Conservation (phyloP, 2,797 vertebrate species). For the Borostomias antarcticus region DNA sequence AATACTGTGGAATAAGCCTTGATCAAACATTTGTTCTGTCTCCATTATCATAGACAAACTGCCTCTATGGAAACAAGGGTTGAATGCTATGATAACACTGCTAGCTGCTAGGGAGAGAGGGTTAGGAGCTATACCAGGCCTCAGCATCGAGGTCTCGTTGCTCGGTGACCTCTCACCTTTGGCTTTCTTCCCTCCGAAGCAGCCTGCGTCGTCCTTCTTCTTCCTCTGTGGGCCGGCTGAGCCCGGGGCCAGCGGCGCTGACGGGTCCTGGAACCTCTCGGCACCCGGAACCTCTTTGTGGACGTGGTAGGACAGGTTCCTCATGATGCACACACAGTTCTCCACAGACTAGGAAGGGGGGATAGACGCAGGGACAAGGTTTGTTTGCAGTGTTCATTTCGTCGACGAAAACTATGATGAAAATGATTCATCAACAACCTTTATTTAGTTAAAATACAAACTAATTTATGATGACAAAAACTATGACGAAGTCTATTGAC, state of each 20-base stretch:
- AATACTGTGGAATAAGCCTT: background rate
- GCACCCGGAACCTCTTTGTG: conserved; percentile 98
- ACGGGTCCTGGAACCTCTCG: conserved; percentile 89
- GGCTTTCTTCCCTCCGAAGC: conserved; percentile 96
- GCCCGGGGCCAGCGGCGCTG: conserved; percentile 74
- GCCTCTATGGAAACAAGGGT: background rate
- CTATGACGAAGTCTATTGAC: too few relatives aligned
- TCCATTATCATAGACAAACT: background rate
- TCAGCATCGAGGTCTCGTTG: too few relatives aligned
- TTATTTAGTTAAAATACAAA: too few relatives aligned
- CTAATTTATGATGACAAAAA: too few relatives aligned
- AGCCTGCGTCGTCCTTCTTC: conserved; percentile 95
- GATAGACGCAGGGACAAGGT: background rate
- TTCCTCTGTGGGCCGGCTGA: conserved; percentile 86
- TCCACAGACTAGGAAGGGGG: conserved; percentile 87
- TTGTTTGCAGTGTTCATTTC: too few relatives aligned
- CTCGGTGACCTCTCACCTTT: conserved; percentile 81
- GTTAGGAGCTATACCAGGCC: background rate
- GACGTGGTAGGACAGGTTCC: conserved; percentile 97
- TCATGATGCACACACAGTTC: conserved; percentile 98
- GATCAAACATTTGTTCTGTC: conserved; percentile 15
- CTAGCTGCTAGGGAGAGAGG: background rate
- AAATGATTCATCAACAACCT: too few relatives aligned
- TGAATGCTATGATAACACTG: background rate
- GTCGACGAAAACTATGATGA: background rate